phyloP scores from a whole-genome alignment of 2,888 invertebrate genomes.

The Sesamia inferens region DNA sequence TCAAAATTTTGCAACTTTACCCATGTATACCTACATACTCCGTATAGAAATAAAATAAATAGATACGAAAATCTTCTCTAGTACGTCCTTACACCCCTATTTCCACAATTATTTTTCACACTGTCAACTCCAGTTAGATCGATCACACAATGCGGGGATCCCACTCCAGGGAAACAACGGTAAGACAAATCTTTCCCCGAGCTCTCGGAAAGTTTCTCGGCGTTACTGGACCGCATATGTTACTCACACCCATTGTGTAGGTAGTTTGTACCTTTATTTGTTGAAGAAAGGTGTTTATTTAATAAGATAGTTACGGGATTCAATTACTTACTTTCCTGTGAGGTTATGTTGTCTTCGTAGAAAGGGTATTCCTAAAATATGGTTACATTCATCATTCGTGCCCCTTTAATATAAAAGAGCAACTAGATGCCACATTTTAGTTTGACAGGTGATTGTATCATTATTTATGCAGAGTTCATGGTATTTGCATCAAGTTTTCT shows the following conservation, averaged over 20 bases:
- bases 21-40: not conserved
- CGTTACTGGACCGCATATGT: constrained; percentile 46
- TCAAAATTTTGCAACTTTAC: not conserved
- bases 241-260: constrained; percentile 23
- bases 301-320: constrained; percentile 11
- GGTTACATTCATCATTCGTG: not conserved
- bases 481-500: not conserved
- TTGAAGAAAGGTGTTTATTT: constrained; percentile 18
- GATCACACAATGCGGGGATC: constrained; percentile 58
- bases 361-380: not conserved
- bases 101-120: constrained; percentile 43
- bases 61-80: not conserved
- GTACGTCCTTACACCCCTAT: constrained; percentile 5
- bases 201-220: constrained; percentile 48
- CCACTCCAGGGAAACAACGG: constrained; percentile 58
- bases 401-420: not conserved
- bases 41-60: constrained; percentile 17
- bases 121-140: constrained; percentile 59
- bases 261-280: constrained; percentile 30
- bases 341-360: not conserved
- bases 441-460: not conserved
- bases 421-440: not conserved
- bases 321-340: constrained; percentile 2
- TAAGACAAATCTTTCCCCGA: constrained; percentile 64
- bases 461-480: not conserved